Evolutionary conservation across 1,140 invertebrate genomes (phyloP), one percentile per base, ranked within the genome.

Genomic region (Melanaphis sacchari): DNA sequence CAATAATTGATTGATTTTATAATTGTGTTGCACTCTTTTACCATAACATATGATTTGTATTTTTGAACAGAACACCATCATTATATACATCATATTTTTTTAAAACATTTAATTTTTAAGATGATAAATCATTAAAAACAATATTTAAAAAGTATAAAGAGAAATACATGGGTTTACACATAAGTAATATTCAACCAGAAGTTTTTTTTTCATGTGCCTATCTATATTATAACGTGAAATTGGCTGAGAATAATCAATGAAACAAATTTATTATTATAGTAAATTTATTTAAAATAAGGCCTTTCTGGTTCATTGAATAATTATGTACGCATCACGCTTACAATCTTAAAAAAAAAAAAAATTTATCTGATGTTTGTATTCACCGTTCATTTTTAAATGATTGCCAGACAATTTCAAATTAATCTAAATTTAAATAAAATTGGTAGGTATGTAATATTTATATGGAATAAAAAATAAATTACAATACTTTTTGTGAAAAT

Each of bases 301-400:
- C 59, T 76, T 76, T 76, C 59, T 76, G 59, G 59, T 76, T 76
- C 59, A 36, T 76, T 76, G 59, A 76, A n/a, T 76, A 76, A 76
- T 76, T 76, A 76, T 76, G 31, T 76, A 76, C n/a, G 59, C 59
- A 76, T 76, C 59, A 76, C 59, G 59, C 59, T 76, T 76, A 18
- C 31, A 76, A 76, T 76, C 15, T 76, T 66, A n/a, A 15, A 15
- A 22, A 21, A 76, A 76, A 76, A n/a, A n/a, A n/a, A n/a, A 76
- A 76, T n/a, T 76, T 36, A n/a, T 0, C 59, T 15, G 59, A 76
- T 76, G 15, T 15, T 49, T 15, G 15, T 66, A 66, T 66, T 66
- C 15, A 76, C 59, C 59, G 59, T 76, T 76, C n/a, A 18, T 76
- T 76, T n/a, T 76, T 76, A 36, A 76, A 15, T n/a, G 31, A n/a